A percentile compares a stretch with the other conserved stretches of the same genome.
These are phyloP conservation scores for Pheosia tremula DNA, from an alignment of 2,888 invertebrate species.

Conservation along the genomic window DNA sequence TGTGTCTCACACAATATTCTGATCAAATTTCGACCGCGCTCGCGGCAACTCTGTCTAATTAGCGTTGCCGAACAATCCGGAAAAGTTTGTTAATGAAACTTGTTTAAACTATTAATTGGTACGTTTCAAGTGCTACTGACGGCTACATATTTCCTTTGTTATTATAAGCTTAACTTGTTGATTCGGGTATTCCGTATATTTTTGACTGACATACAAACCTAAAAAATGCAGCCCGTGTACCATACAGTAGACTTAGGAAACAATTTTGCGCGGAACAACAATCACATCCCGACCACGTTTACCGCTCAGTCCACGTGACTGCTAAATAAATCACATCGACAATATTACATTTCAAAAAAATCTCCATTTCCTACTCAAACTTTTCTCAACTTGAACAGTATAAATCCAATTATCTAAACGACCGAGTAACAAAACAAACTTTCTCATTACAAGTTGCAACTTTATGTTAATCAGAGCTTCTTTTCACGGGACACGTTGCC, in stretches of 20 bases:
- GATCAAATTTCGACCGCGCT: slow-evolving; percentile 34
- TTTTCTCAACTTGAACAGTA: background rate
- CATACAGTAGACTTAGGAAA: too few relatives aligned
- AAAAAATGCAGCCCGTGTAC: too few relatives aligned
- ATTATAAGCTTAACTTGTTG: slow-evolving; percentile 18
- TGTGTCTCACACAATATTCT: slow-evolving; percentile 18
- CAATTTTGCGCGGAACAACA: too few relatives aligned
- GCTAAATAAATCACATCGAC: too few relatives aligned
- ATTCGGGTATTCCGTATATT: background rate
- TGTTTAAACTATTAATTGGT: slow-evolving; percentile 55
- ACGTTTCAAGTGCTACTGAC: slow-evolving; percentile 39
- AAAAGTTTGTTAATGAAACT: slow-evolving; percentile 59
- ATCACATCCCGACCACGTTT: too few relatives aligned
- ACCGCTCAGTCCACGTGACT: too few relatives aligned
- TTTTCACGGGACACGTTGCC: slow-evolving; percentile 26
- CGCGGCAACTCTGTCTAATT: slow-evolving; percentile 49
- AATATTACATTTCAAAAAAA: too few relatives aligned
- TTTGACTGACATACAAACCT: too few relatives aligned
- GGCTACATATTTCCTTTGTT: slow-evolving; percentile 22
- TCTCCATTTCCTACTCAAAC: background rate
- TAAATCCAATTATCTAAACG: slow-evolving; percentile 1
- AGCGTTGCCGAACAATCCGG: slow-evolving; percentile 51
- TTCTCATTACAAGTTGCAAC: slow-evolving; percentile 3
- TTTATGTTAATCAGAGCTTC: slow-evolving; percentile 25
- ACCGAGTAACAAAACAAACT: background rate